Base-by-base conservation (phyloP, 2,888 invertebrate genomes). In the Morpho achilles region DNA sequence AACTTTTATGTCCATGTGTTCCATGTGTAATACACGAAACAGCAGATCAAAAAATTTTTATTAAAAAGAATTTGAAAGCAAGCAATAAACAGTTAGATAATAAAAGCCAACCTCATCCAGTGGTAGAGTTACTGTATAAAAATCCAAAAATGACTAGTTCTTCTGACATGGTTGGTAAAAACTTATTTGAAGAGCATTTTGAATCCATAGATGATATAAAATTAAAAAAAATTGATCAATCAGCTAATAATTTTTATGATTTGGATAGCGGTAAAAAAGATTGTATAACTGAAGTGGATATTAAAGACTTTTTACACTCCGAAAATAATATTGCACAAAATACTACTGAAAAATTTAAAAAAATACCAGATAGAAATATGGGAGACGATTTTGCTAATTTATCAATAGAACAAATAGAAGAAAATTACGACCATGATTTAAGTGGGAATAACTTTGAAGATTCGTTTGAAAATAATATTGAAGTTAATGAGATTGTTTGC, bases 11-110 rank as follows among this genome's bases (percentile, higher is more conserved):
- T 55, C 78, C 77, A 7, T 75, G 76, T 69, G 70, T 82, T 50
- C 89, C 89, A 16, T 90, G 90, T 69, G 76, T 86, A 1, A 87
- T 90, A 67, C 84, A 90, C 58, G 76, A 78, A 57, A 77, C 67
- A 59, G 23, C 58, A 9, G 84, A 82, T 39, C 67, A 68, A 9
- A 82, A 77, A 63, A 71, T 70, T 56, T 50, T 61, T 7, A 69
- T 48, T 52, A 74, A 72, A 67, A 67, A 58, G 51, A 72, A 69
- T 56, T 65, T 60, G 10, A 69, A 66, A 61, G 54, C 60, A 42
- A 50, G 48, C 8, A 50, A 53, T 50, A 60, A 63, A 56, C 40
- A 53, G 44, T 16, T 23, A 7, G 50, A 43, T 22, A 58, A 59
- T 41, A 16, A 46, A 44, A 32, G 49, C 46, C 63, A 53, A 50